Base-by-base conservation (phyloP, 1,140 invertebrate species). In the Chironomus tepperi region DNA sequence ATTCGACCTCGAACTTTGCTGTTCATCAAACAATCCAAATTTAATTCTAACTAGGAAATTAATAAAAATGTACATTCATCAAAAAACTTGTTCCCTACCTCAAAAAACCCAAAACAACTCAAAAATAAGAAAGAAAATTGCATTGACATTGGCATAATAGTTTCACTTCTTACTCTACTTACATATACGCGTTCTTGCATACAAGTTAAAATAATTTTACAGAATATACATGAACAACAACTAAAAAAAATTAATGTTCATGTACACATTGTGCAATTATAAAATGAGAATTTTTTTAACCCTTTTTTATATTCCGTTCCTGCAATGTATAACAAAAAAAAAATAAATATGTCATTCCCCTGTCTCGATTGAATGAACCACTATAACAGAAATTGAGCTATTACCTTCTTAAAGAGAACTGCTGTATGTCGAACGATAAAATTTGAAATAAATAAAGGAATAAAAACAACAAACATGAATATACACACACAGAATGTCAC, bases 391-490 rank as follows among this genome's bases (percentile, higher is more conserved):
- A 57, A n/a, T 57, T 57, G 47, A 57, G 47, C 47, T 57, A 57
- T 57, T 57, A 57, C 47, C 47, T 57, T 57, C 47, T 57, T 57
- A 57, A 57, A 57, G 47, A 57, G 47, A 5, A n/a, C 47, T 57
- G 8, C n/a, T 57, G 47, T 57, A 57, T 70, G 16, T 70, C 65
- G 18, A 70, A 70, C 65, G 65, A 21, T 70, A 19, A 70, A 70
- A 57, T 19, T 70, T 19, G 9, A 70, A 34, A 34, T 34, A 34
- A 34, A 34, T 34, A 34, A 34, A 34, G n/a, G 24, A 34, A 34
- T 70, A 70, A 18, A 70, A 70, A 70, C 65, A 70, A 70, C 65
- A 70, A 70, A 70, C 16, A 70, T 70, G n/a, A n/a, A n/a, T n/a
- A n/a, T n/a, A 19, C 16, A 57, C 47, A 57, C n/a, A 57, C n/a